Conservation (phyloP, 2,888 invertebrate species). For the Drosophila fulvimacula region DNA sequence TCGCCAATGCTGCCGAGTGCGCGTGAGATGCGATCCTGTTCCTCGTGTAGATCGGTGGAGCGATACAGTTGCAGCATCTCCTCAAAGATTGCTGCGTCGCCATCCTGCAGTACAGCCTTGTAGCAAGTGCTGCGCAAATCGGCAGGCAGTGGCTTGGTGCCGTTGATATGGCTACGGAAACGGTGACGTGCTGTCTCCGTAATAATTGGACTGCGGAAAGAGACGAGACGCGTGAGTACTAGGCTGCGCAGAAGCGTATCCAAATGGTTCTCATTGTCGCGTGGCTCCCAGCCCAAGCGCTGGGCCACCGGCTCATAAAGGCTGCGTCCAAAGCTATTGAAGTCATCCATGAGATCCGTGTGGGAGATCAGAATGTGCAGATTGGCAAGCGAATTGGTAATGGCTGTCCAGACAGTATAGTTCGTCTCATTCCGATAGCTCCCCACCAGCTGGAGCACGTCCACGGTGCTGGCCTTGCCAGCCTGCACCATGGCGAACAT, state of each 20-base stretch:
- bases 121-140: constrained; percentile 95
- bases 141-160: constrained; percentile 89
- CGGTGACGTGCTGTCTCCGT: constrained; percentile 90
- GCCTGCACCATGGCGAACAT: constrained; percentile 96
- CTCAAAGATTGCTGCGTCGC: constrained; percentile 90
- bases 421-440: constrained; percentile 94
- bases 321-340: constrained; percentile 90
- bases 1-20: constrained; percentile 93
- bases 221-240: constrained; percentile 92
- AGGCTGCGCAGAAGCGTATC: constrained; percentile 94
- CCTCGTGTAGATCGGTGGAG: constrained; percentile 95
- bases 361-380: constrained; percentile 91
- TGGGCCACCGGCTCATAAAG: constrained; percentile 90
- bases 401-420: constrained; percentile 96
- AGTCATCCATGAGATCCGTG: constrained; percentile 90
- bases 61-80: constrained; percentile 93
- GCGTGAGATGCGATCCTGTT: constrained; percentile 95
- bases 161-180: constrained; percentile 89
- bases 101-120: constrained; percentile 90
- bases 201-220: constrained; percentile 91
- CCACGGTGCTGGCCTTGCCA: constrained; percentile 91
- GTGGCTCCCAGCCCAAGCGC: constrained; percentile 94
- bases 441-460: constrained; percentile 91
- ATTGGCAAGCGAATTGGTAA: constrained; percentile 91
- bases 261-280: constrained; percentile 93